Evolutionary conservation across 2,888 invertebrate genomes (phyloP).

Genomic region (Drosophila cyrtoloma): DNA sequence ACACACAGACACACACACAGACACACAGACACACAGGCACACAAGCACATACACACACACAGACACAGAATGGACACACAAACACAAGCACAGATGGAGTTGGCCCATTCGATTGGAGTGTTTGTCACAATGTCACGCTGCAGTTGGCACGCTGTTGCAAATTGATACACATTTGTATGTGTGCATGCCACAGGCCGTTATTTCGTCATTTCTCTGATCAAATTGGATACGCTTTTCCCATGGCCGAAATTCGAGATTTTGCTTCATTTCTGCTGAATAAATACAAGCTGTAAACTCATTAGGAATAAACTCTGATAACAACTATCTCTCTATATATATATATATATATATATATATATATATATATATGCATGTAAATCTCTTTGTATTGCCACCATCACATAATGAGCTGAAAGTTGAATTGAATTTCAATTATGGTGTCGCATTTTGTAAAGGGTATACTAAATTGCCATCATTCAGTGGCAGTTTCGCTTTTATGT

Average conservation of each 20-base stretch:
- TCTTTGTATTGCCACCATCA: no score
- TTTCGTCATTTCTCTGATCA: constrained; percentile 8
- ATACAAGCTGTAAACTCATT: not conserved
- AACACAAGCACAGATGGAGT: not conserved
- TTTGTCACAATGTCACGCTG: constrained; percentile 27
- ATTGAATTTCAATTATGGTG: not conserved
- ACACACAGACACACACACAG: not conserved
- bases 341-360: not conserved
- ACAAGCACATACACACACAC: not conserved
- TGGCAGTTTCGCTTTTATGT: constrained; percentile 12
- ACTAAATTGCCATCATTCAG: not conserved
- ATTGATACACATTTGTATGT: constrained; percentile 22
- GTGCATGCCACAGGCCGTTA: constrained; percentile 23
- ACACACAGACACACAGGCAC: not conserved
- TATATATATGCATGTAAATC: not conserved
- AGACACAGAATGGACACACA: not conserved
- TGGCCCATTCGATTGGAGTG: constrained; percentile 8
- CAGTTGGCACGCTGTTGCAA: constrained; percentile 10
- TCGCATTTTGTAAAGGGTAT: constrained; percentile 24
- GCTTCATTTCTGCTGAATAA: not conserved
- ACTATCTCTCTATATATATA: no score
- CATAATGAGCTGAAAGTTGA: not conserved
- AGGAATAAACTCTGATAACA: not conserved
- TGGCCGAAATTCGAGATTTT: not conserved
- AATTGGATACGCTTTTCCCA: not conserved